A percentile compares a stretch with the other conserved stretches of the same genome.
These are phyloP conservation scores for Eremobia ochroleuca DNA, from an alignment of 2,888 invertebrate species.

Conservation along the genomic window DNA sequence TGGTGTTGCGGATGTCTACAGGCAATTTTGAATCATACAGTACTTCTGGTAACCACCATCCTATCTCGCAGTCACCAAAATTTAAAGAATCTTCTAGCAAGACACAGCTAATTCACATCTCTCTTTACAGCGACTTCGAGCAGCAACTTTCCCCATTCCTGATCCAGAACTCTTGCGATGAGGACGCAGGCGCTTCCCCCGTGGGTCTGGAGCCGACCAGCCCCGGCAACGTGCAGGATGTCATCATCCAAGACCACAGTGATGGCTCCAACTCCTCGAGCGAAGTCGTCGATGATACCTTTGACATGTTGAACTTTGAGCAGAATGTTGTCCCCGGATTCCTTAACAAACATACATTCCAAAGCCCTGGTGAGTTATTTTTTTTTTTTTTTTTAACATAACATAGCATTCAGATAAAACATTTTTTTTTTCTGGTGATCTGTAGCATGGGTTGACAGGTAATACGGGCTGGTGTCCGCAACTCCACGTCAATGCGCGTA, in stretches of 20 bases:
- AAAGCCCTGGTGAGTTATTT: constrained; percentile 75
- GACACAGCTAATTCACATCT: neutral
- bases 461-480: too few relatives aligned
- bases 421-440: neutral
- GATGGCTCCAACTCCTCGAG: constrained; percentile 78
- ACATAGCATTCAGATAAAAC: neutral
- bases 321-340: constrained; percentile 88
- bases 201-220: constrained; percentile 78
- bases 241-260: constrained; percentile 81
- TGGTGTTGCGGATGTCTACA: too few relatives aligned
- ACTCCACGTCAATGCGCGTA: too few relatives aligned
- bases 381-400: neutral
- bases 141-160: constrained; percentile 91
- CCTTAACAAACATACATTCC: constrained; percentile 87
- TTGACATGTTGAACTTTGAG: constrained; percentile 86
- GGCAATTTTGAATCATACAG: too few relatives aligned
- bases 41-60: too few relatives aligned
- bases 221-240: constrained; percentile 79
- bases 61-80: too few relatives aligned
- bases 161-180: constrained; percentile 87
- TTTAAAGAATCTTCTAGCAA: too few relatives aligned
- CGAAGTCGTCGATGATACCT: constrained; percentile 77
- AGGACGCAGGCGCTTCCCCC: constrained; percentile 74
- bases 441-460: too few relatives aligned
- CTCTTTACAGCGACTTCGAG: constrained; percentile 87